These are phyloP conservation scores for Pseudolaguvia tuberculata DNA, from an alignment of 2,113 vertebrate genomes.

Conservation along the genomic window DNA sequence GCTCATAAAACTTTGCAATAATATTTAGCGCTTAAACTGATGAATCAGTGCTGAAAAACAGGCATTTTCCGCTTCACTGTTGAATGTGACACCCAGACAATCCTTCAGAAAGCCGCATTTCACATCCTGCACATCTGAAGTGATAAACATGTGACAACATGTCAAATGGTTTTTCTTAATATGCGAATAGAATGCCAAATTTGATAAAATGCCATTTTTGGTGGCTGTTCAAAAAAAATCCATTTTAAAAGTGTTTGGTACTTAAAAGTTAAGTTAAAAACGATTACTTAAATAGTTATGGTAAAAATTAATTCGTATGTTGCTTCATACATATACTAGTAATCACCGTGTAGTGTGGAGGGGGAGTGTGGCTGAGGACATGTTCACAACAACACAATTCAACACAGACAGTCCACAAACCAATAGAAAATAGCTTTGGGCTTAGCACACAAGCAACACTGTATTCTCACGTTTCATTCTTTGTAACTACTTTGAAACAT, in stretches of 20 bases:
- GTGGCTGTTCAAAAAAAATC: conserved; percentile 15
- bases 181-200: conserved; percentile 13
- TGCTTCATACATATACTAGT: background rate
- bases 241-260: background rate
- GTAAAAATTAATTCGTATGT: no score
- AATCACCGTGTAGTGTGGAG: background rate
- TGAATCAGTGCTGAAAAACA: conserved; percentile 24
- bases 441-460: background rate
- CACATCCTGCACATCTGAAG: conserved; percentile 6
- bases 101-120: conserved; percentile 9
- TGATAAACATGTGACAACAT: background rate
- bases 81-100: conserved; percentile 8
- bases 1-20: conserved; percentile 28
- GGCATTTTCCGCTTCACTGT: conserved; percentile 13
- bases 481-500: background rate
- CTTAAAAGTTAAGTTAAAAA: no score
- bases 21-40: conserved; percentile 24
- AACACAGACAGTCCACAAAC: background rate
- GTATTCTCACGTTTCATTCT: background rate
- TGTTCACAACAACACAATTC: background rate
- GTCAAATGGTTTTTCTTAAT: conserved; percentile 10
- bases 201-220: background rate
- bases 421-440: background rate
- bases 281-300: no score
- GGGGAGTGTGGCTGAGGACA: background rate